Conservation (phyloP, 2,113 vertebrate species). For the Chamaetylas fuelleborni region DNA sequence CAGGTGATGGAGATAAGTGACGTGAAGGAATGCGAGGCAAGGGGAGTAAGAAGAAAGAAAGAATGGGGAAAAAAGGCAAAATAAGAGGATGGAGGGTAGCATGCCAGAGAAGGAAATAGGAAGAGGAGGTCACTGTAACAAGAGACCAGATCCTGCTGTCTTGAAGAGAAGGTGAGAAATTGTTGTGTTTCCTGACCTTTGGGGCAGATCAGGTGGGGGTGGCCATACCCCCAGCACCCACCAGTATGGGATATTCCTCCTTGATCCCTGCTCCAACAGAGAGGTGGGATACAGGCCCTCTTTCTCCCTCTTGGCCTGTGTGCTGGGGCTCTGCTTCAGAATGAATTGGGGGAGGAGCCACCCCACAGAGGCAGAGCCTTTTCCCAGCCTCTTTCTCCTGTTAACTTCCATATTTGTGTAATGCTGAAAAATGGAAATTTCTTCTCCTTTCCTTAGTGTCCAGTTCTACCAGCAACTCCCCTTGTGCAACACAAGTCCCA, state of each 20-base stretch:
- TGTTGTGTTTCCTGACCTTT: neutral
- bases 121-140: neutral
- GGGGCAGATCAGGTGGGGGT: neutral
- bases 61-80: neutral
- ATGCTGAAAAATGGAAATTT: neutral
- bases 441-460: neutral
- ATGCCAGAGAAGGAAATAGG: neutral
- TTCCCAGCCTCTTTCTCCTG: neutral
- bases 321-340: neutral
- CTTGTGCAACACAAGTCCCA: neutral
- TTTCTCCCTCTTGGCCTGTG: neutral
- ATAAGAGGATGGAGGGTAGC: neutral
- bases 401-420: neutral
- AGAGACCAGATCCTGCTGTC: neutral
- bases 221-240: neutral
- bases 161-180: neutral
- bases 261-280: neutral
- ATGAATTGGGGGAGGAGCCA: rapidly evolving
- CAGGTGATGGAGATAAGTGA: neutral
- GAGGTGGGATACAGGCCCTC: neutral
- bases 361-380: neutral
- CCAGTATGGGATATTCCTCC: neutral
- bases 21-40: neutral
- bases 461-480: neutral
- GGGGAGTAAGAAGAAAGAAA: neutral